A percentile compares a stretch with the other conserved stretches of the same genome.
Evolutionary conservation across 2,797 vertebrate genomes (phyloP).

Genomic region (Discoglossus pictus): DNA sequence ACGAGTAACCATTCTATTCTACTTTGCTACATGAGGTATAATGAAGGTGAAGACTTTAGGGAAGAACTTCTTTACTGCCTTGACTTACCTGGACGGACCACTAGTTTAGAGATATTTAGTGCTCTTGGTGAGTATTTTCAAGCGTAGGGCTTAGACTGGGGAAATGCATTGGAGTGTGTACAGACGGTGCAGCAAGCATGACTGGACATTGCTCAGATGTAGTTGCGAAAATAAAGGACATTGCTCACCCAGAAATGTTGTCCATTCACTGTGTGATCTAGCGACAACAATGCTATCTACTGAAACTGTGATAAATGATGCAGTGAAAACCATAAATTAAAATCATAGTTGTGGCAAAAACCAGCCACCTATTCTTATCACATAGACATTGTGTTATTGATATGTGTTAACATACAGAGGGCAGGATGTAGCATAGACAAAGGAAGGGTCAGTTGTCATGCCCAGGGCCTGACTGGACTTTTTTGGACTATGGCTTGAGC

Average conservation of each 20-base stretch:
- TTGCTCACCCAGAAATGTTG: neutral
- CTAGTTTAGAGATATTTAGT: neutral
- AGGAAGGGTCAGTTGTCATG: no score
- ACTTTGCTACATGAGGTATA: slow-evolving; percentile 2
- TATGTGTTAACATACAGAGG: no score
- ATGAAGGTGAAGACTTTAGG: neutral
- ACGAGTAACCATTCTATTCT: no score
- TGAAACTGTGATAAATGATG: no score
- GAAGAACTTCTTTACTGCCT: slow-evolving; percentile 4
- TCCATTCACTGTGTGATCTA: neutral
- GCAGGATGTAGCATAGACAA: no score
- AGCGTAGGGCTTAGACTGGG: neutral
- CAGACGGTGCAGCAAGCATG: neutral
- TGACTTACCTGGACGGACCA: neutral
- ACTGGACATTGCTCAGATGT: neutral
- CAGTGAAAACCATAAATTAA: no score
- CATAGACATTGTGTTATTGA: no score
- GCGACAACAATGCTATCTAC: no score
- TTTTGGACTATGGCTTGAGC: no score
- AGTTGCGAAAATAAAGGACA: neutral
- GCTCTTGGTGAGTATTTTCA: neutral
- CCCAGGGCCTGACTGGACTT: no score
- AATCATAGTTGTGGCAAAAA: no score
- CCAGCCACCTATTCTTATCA: no score
- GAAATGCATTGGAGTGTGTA: neutral